Evolutionary conservation across 2,888 invertebrate species (phyloP).

Genomic region (Noctua pronuba): DNA sequence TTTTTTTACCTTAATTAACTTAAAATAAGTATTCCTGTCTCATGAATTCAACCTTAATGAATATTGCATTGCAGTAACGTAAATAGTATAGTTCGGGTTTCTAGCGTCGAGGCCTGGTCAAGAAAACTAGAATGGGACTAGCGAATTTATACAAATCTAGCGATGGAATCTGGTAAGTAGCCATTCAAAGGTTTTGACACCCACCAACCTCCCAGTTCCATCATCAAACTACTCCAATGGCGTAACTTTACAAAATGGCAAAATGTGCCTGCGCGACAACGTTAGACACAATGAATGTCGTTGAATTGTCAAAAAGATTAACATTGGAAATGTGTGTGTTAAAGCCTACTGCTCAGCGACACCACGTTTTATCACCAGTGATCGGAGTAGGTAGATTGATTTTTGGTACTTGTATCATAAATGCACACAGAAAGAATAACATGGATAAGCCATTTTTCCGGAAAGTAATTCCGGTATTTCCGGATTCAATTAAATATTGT

Average conservation of each 20-base stretch:
- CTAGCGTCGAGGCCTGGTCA: neutral
- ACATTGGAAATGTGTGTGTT: neutral
- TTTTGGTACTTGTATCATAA: too few species aligned
- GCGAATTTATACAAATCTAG: neutral
- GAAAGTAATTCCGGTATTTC: too few species aligned
- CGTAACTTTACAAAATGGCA: neutral
- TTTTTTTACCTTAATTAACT: neutral
- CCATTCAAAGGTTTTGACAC: neutral
- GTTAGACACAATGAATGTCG: neutral
- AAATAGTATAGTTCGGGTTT: neutral
- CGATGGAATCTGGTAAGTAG: neutral
- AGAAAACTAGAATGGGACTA: neutral
- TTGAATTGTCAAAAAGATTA: neutral
- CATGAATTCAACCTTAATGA: neutral
- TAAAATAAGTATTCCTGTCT: neutral
- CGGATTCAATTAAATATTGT: too few species aligned
- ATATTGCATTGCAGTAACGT: neutral
- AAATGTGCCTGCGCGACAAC: neutral
- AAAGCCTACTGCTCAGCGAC: neutral
- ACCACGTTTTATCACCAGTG: neutral
- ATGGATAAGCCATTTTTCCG: too few species aligned
- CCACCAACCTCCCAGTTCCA: neutral
- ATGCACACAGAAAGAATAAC: too few species aligned
- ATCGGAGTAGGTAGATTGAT: too few species aligned
- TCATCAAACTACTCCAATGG: neutral